Evolutionary conservation across 2,113 vertebrate genomes (phyloP).

Genomic region (Mormoops blainvillei): DNA sequence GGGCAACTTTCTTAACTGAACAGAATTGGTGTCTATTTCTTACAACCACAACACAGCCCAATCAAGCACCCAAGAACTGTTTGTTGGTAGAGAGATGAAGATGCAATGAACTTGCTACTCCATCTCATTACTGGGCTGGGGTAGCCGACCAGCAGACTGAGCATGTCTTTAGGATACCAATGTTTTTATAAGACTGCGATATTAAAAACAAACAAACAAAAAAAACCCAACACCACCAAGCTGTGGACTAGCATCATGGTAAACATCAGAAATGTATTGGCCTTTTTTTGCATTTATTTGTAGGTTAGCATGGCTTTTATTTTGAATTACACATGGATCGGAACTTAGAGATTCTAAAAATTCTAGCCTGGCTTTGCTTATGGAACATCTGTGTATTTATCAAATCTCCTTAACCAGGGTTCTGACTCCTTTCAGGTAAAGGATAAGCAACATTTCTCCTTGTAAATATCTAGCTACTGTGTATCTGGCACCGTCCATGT

Average conservation of each 20-base stretch:
- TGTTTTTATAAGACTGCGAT: not conserved
- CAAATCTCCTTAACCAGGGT: not conserved
- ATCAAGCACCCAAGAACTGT: not conserved
- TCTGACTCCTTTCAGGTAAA: not conserved
- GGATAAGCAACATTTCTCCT: not conserved
- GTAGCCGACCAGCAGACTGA: not conserved
- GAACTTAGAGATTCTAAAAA: not conserved
- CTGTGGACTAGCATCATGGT: not conserved
- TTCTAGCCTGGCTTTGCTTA: not conserved
- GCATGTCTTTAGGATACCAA: not conserved
- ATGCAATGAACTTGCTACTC: not conserved
- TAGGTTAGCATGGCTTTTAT: not conserved
- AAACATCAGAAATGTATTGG: not conserved
- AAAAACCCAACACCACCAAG: not conserved
- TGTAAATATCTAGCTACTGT: not conserved
- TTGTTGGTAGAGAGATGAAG: not conserved
- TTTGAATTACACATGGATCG: not conserved
- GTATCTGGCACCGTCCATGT: not conserved
- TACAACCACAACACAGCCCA: not conserved
- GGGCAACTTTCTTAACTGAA: not conserved
- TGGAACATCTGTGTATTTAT: not conserved
- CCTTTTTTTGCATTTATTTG: not conserved
- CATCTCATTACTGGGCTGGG: not conserved
- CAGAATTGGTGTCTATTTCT: not conserved
- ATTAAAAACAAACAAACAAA: not conserved